Evolutionary conservation across 1,140 invertebrate genomes (phyloP), one percentile per base, ranked within the genome.

Genomic region (Cherax quadricarinatus): DNA sequence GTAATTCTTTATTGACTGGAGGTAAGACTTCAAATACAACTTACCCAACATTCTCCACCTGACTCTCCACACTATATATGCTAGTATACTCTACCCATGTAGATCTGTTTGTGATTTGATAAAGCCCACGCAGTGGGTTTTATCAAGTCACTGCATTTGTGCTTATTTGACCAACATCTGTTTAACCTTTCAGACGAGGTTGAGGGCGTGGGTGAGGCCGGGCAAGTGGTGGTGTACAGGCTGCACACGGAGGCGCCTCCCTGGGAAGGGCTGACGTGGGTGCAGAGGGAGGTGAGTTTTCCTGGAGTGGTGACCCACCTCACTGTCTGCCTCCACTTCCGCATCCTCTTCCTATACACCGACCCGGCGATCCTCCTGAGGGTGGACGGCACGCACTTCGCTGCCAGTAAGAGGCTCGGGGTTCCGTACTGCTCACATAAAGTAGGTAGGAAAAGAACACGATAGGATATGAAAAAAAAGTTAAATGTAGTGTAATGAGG

Each of bases 161-260:
- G 30, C 2, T 41, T 41, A 41, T 41, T 41, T 41, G 30, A 41
- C 30, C 30, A 41, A 41, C 30, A 41, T 41, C 30, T 57, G 53
- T 4, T 24, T 7, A 30, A 0, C 1, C 21, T n/a, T 24, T 7
- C n/a, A 24, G 70, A 75, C 14, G n/a, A 14, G 70, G n/a, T 0
- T 4, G 70, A 30, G n/a, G 51, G 21, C 4, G 6, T 14, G 53
- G 53, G 12, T 7, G 53, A 7, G 53, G 53, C 53, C 53, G 6
- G 30, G 3, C 53, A 14, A 3, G 12, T 57, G 53, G 53, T 83
- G 16, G 21, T 53, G 24, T 83, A 83, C 81, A 51, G 81, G 51
- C 81, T 83, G 21, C 49, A 83, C 51, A 83, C 81, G 81, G 51
- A 83, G 81, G 51, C 49, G 51, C 81, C 81, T 51, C 81, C 81